These are phyloP conservation scores for Melanotaenia boesemani DNA, from an alignment of 2,797 vertebrate genomes.

Conservation along the genomic window DNA sequence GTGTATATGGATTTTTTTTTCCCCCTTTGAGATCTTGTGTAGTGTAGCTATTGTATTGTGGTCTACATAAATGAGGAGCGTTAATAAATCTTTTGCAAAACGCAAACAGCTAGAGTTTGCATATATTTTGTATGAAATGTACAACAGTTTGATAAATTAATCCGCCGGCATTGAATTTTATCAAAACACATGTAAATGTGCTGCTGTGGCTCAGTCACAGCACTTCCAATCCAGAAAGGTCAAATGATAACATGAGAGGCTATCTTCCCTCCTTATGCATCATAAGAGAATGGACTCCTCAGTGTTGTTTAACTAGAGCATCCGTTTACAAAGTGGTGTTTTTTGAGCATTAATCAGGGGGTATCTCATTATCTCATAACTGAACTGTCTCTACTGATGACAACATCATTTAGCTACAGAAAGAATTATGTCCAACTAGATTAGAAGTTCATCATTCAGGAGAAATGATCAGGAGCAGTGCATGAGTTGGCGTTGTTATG, in stretches of 20 bases:
- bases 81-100: conserved; percentile 54
- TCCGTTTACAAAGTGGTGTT: conserved; percentile 36
- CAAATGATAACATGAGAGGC: conserved; percentile 31
- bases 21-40: conserved; percentile 8
- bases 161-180: conserved; percentile 41
- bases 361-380: conserved; percentile 55
- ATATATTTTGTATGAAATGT: conserved; percentile 49
- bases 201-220: conserved; percentile 32
- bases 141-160: conserved; percentile 42
- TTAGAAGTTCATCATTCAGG: conserved; percentile 50
- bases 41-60: conserved; percentile 25
- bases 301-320: conserved; percentile 32
- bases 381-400: conserved; percentile 45
- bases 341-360: conserved; percentile 53
- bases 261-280: conserved; percentile 13
- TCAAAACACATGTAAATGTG: conserved; percentile 44
- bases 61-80: conserved; percentile 27
- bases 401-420: conserved; percentile 58
- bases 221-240: conserved; percentile 48
- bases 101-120: conserved; percentile 34
- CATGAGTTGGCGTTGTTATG: conserved; percentile 9
- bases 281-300: conserved; percentile 17
- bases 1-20: conserved; percentile 7
- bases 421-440: conserved; percentile 39
- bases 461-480: conserved; percentile 26